Percentiles rank a stretch among this genome's conserved stretches.
Evolutionary conservation across 2,888 invertebrate genomes (phyloP).

Genomic region (Aphidius colemani): DNA sequence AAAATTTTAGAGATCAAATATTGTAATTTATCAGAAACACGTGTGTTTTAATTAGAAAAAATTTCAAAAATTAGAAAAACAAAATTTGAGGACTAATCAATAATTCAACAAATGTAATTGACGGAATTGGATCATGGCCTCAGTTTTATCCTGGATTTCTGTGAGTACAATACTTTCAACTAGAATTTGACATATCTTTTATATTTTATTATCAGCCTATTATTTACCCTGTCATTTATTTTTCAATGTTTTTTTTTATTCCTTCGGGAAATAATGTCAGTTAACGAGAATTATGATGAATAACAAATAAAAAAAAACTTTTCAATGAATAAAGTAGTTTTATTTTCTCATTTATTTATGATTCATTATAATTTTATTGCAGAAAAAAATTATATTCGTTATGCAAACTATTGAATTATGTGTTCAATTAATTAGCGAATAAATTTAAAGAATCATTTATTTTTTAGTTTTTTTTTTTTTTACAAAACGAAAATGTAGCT

Average conservation of each 20-base stretch:
- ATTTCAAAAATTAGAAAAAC: background rate
- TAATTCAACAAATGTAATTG: background rate
- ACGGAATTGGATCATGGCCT: conserved; percentile 11
- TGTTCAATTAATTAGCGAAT: no score
- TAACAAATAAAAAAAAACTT: background rate
- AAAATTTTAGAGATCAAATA: background rate
- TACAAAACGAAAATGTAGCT: no score
- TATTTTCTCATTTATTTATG: background rate
- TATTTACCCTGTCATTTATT: background rate
- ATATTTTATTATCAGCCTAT: background rate
- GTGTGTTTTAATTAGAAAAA: background rate
- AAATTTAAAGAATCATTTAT: no score
- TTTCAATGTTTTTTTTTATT: conserved; percentile 1
- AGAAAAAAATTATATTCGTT: no score
- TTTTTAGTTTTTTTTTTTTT: no score
- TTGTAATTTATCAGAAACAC: background rate
- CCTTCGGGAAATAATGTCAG: background rate
- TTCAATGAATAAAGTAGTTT: background rate
- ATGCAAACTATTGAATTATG: no score
- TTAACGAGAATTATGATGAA: background rate
- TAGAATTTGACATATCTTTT: background rate
- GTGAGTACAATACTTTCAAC: conserved; percentile 21
- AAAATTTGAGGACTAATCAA: background rate
- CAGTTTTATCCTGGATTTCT: conserved; percentile 4
- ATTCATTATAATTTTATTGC: background rate